Base-by-base conservation (phyloP, 2,888 invertebrate species). In the Lymantria monacha region DNA sequence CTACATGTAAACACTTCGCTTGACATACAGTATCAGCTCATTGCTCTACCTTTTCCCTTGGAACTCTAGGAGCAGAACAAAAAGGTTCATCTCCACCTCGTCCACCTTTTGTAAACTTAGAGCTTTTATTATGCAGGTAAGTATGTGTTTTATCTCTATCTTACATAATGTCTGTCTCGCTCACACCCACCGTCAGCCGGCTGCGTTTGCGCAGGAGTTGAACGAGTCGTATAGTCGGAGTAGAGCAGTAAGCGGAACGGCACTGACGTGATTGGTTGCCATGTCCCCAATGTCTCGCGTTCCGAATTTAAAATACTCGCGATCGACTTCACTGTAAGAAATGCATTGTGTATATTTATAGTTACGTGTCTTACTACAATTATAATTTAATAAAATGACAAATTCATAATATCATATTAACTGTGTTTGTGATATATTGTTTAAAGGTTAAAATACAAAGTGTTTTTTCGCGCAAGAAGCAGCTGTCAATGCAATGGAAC, bases 51-150 rank as follows among this genome's bases (percentile, higher is more conserved):
- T 10, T 22, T 22, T 10, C 33, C 33, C 33, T 33, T 3, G 3
- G 2, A 69, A 62, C 58, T 63, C 70, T 70, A 70, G 66, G 70
- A 72, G 71, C 65, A 62, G 70, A 75, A 72, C 74, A 69, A 67
- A 70, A 70, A 70, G 63, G 74, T 73, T 72, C 69, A 70, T 67
- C n/a, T 9, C 33, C 63, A 72, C 68, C 70, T 72, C 63, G 71
- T 72, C 70, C 74, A 75, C 76, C 78, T 79, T 81, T 83, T 77
- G 74, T 81, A 64, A 78, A 74, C 72, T 74, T 71, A 60, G 69
- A 87, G 85, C 87, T 87, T 86, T 85, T 81, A 76, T 81, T 76
- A 81, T 83, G 76, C 88, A 87, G 87, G 85, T 85, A 86, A 85
- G 80, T 83, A 79, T 61, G 61, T 69, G 50, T 72, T 76, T 65